Base-by-base conservation (phyloP, 2,113 vertebrate species). In the Neopipo cinnamomea region DNA sequence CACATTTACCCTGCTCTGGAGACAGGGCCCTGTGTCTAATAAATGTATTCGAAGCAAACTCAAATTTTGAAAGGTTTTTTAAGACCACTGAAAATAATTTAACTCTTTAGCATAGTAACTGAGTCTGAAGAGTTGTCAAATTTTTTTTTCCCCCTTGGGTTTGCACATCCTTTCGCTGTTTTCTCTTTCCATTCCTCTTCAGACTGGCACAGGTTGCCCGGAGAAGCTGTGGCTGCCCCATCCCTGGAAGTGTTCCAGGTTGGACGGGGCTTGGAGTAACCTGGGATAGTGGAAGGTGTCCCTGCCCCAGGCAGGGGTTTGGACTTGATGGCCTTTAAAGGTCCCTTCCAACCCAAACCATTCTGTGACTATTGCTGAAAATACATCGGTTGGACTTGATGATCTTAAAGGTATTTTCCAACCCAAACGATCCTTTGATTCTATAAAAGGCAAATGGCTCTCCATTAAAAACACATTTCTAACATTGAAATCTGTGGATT, bases 181-280 rank as follows among this genome's bases (percentile, higher is more conserved):
- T 11, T 5, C 58, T 74, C 59, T 47, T 49, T 72, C 8, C 6
- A 8, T 68, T 72, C 21, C 23, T 74, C 17, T 49, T 71, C 22
- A 5, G 2, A 3, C 9, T 76, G 62, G 14, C 46, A 68, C 46
- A 68, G 50, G 31, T 0, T 66, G 31, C 23, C 44, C 77, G 66
- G 53, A 35, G 20, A 1, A 67, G 62, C 46, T 53, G 78, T 75
- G 78, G 39, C 53, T 89, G 62, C 13, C 16, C 46, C 86, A 55
- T 55, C 47, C 39, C 62, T 83, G 87, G 28, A 1, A 62, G 4
- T 70, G 30, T 3, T 14, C 62, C 39, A 61, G 39, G n/a, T 0
- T 83, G 87, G 87, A 31, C 0, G 0, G 27, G 37, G 9, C 12
- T 61, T 75, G 63, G 47, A 89, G 25, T 25, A 70, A 0, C 25